A percentile compares a stretch with the other conserved stretches of the same genome.
Evolutionary conservation across 2,797 vertebrate species (phyloP).

Genomic region (Cirrhinus molitorella): DNA sequence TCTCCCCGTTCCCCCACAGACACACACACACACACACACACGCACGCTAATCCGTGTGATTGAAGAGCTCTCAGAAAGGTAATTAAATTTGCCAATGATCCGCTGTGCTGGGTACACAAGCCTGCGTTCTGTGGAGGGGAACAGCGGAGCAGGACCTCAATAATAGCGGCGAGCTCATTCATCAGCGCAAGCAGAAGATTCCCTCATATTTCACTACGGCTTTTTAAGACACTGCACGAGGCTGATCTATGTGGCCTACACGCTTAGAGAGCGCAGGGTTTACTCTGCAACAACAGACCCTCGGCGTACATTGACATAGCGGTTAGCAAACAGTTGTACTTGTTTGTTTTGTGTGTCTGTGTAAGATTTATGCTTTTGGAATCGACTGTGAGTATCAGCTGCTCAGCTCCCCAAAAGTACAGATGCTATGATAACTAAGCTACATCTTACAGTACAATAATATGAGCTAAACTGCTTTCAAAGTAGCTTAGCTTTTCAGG

Average conservation of each 20-base stretch:
- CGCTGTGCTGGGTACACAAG: constrained; percentile 71
- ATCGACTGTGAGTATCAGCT: not conserved
- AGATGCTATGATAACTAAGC: not conserved
- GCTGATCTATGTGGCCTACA: constrained; percentile 42
- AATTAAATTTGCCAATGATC: constrained; percentile 84
- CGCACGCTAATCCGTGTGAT: constrained; percentile 78
- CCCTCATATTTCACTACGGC: constrained; percentile 38
- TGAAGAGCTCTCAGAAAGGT: constrained; percentile 82
- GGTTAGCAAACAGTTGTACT: constrained; percentile 11
- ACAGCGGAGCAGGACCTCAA: constrained; percentile 70
- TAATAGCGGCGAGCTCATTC: constrained; percentile 64
- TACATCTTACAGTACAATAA: not conserved
- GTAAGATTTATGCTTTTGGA: not conserved
- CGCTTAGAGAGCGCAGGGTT: constrained; percentile 17
- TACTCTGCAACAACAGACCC: constrained; percentile 28
- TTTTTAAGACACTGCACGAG: constrained; percentile 38
- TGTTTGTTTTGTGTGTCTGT: constrained; percentile 34
- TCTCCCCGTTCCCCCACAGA: constrained; percentile 20
- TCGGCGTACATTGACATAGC: constrained; percentile 11
- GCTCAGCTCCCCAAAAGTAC: not conserved
- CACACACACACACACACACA: constrained; percentile 53
- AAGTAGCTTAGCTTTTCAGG: not conserved
- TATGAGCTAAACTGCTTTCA: not conserved
- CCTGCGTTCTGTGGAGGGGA: constrained; percentile 69
- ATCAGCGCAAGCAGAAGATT: constrained; percentile 32